Conservation (phyloP, 92 coral and sea anemone species). For the Phymanthus crucifer region DNA sequence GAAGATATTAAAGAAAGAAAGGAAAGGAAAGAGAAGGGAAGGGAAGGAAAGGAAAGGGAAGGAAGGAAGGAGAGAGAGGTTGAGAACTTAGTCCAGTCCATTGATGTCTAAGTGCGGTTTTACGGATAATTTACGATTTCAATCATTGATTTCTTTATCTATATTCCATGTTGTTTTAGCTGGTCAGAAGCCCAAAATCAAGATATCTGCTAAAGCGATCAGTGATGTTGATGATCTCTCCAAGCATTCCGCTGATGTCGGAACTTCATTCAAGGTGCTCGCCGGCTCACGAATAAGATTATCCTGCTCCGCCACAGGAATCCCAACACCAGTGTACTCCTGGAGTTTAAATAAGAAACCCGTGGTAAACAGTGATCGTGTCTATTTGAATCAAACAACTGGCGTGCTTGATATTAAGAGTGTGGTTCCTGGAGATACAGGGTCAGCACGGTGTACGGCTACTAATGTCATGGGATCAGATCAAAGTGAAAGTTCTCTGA, state of each 20-base stretch:
- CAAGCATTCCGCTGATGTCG: constrained; percentile 4
- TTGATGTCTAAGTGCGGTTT: too few species aligned
- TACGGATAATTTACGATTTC: background rate
- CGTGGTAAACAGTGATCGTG: constrained; percentile 15
- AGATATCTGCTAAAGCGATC: background rate
- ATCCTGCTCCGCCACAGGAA: constrained; percentile 68
- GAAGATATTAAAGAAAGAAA: background rate
- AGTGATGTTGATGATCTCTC: constrained; percentile 2
- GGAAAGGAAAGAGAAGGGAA: background rate
- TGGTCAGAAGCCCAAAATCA: constrained; percentile 28
- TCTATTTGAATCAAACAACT: constrained; percentile 27
- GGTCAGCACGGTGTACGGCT: constrained; percentile 48
- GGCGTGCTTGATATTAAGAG: constrained; percentile 38
- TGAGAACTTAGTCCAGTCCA: too few species aligned
- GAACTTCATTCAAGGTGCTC: constrained; percentile 14
- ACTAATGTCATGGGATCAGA: constrained; percentile 52
- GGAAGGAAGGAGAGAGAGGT: background rate
- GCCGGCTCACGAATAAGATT: constrained; percentile 43
- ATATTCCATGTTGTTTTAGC: constrained; percentile 16
- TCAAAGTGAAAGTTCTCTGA: constrained; percentile 33
- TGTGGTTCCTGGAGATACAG: constrained; percentile 34
- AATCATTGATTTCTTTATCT: background rate
- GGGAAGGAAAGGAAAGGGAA: too few species aligned
- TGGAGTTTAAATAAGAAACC: constrained; percentile 60
- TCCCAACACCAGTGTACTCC: constrained; percentile 60